These are phyloP conservation scores for Heteractis magnifica DNA, from an alignment of 92 coral and sea anemone species.

Conservation along the genomic window DNA sequence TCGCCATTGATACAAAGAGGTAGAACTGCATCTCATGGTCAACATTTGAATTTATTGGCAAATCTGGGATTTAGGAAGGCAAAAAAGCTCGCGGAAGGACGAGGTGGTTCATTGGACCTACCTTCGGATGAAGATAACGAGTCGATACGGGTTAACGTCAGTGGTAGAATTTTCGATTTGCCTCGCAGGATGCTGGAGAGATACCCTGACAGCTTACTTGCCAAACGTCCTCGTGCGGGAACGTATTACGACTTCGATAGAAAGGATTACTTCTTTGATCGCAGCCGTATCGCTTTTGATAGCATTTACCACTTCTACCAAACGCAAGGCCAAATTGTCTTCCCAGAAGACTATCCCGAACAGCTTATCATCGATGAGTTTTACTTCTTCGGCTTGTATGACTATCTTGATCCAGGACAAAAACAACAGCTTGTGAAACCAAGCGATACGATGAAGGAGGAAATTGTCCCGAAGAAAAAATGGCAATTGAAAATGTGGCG, in stretches of 20 bases:
- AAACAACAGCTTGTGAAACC: conserved; percentile 39
- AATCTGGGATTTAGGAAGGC: background rate
- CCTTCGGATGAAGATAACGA: conserved; percentile 3
- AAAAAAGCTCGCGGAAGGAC: background rate
- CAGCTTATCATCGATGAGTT: conserved; percentile 59
- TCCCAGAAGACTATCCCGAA: conserved; percentile 58
- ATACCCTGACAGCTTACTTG: conserved; percentile 54
- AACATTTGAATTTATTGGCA: conserved; percentile 15
- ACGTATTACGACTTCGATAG: conserved; percentile 50
- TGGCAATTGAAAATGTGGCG: conserved; percentile 55
- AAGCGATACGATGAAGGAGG: conserved; percentile 21
- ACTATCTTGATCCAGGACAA: conserved; percentile 29
- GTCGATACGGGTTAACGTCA: conserved; percentile 48
- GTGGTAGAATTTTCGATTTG: conserved; percentile 57
- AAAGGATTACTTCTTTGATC: conserved; percentile 55
- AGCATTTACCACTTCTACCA: conserved; percentile 48
- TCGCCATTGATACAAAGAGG: conserved; percentile 8
- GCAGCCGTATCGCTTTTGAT: conserved; percentile 63
- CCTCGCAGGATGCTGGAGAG: conserved; percentile 23
- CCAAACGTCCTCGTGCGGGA: conserved; percentile 36
- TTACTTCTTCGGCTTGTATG: conserved; percentile 59
- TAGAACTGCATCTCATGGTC: conserved; percentile 29
- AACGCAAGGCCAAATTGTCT: conserved; percentile 23
- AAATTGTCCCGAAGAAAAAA: conserved; percentile 18
- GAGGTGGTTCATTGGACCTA: conserved; percentile 24